Evolutionary conservation across 1,140 invertebrate genomes (phyloP).

Genomic region (Diachasma alloeum): DNA sequence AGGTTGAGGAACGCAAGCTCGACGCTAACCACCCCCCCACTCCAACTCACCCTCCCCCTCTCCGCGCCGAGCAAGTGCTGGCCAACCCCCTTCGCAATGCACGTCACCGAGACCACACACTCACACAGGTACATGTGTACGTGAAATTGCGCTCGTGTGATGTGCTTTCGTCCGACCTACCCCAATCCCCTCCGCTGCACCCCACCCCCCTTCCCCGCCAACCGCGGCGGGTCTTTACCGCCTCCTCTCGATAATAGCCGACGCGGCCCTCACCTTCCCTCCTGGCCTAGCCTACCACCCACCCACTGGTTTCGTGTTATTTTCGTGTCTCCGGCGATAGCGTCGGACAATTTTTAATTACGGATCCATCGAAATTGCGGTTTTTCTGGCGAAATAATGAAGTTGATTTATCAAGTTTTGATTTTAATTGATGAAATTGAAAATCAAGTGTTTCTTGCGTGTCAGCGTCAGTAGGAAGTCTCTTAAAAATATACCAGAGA

Average conservation of each 20-base stretch:
- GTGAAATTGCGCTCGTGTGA: neutral
- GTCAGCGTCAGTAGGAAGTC: too few relatives aligned
- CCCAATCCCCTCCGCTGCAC: conserved; percentile 39
- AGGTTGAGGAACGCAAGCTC: conserved; percentile 61
- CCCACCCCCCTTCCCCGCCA: neutral
- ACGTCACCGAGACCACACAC: conserved; percentile 24
- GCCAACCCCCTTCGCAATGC: conserved; percentile 22
- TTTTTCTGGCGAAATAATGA: too few relatives aligned
- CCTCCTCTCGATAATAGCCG: neutral
- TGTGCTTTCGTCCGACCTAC: conserved; percentile 53
- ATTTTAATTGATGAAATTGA: too few relatives aligned
- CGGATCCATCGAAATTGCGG: too few relatives aligned
- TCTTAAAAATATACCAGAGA: too few relatives aligned
- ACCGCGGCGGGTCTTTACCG: conserved; percentile 4
- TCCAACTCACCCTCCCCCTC: conserved; percentile 10
- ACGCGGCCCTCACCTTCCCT: conserved; percentile 22
- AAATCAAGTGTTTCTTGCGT: too few relatives aligned
- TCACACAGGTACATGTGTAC: neutral
- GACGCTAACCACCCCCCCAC: conserved; percentile 4
- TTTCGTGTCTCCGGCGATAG: neutral
- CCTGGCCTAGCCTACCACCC: neutral
- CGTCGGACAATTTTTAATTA: neutral
- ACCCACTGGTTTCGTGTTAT: neutral
- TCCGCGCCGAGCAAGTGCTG: conserved; percentile 29
- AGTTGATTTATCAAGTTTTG: too few relatives aligned